Evolutionary conservation across 53 echinoderm and acorn worm genomes (phyloP), one percentile per base, ranked within the genome.

Genomic region (Antedon mediterranea): DNA sequence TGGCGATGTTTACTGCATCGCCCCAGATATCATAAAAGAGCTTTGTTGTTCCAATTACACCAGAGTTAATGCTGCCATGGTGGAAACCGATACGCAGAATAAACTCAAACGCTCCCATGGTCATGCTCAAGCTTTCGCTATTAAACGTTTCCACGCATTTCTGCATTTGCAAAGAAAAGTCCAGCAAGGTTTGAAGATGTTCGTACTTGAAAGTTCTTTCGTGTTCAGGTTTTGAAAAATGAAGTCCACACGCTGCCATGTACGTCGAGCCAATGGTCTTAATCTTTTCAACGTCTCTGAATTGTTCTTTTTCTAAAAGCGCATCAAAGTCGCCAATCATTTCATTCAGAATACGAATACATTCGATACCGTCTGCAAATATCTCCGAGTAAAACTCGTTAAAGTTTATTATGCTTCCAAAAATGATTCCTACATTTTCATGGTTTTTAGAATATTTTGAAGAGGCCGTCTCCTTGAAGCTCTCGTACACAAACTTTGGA

Each of bases 1-100:
- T 98, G 26, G 98, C 98, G 9, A 98, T 92, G 76, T 98, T 98
- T 73, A 98, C 98, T 0, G 98, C 92, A 78, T 98, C 98, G 0
- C 98, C 98, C 98, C 98, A 98, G 74, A 98, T 98, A 84, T 98
- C 98, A 31, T 98, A 98, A 28, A 98, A 85, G 43, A 93, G 90
- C 86, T 98, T 98, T 23, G 98, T 98, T 44, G 98, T 98, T 75
- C 98, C 98, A 18, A 98, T 98, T 31, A 98, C 98, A 18, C 98
- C 98, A 0, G 98, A 92, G 27, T 92, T 98, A 0, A 98, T 79
- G 78, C 82, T 83, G n/a, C 98, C 98, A 71, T 98, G 98, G 73
- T 98, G 92, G 85, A 92, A 98, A 27, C 98, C 98, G 33, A 98
- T 98, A 73, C 98, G 84, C 33, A 93, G 85, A 77, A 92, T 81